Evolutionary conservation across 2,797 vertebrate genomes (phyloP).

Genomic region (Petrocephalus schoutedeni): DNA sequence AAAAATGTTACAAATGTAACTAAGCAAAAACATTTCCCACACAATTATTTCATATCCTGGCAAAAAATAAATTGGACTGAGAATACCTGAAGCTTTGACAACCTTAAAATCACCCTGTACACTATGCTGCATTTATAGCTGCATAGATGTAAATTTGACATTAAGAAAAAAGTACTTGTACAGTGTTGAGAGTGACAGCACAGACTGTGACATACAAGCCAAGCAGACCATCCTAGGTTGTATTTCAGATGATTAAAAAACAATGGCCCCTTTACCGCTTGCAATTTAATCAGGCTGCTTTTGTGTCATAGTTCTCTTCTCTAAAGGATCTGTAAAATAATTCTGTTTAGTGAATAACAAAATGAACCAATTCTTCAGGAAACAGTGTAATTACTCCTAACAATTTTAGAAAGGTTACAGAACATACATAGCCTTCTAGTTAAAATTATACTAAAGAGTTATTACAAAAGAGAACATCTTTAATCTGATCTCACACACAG

Average conservation of each 20-base stretch:
- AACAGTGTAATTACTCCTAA: not conserved
- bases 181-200: not conserved
- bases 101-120: not conserved
- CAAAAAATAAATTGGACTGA: not conserved
- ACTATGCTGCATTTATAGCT: not conserved
- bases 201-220: not conserved
- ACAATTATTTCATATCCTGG: not conserved
- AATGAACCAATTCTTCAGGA: constrained; percentile 1
- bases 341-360: not conserved
- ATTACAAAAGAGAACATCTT: constrained; percentile 38
- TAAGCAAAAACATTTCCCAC: not conserved
- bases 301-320: constrained; percentile 9
- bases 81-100: not conserved
- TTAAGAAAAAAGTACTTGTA: not conserved
- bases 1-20: too few relatives aligned
- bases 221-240: not conserved
- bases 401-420: not conserved
- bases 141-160: not conserved
- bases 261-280: constrained; percentile 20
- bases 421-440: not conserved
- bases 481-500: constrained; percentile 29
- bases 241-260: not conserved
- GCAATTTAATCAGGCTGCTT: not conserved
- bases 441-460: not conserved
- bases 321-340: constrained; percentile 19